These are phyloP conservation scores for Haliclona indistincta DNA, from an alignment of 37 sponge, comb jelly and placozoan species.

Conservation along the genomic window DNA sequence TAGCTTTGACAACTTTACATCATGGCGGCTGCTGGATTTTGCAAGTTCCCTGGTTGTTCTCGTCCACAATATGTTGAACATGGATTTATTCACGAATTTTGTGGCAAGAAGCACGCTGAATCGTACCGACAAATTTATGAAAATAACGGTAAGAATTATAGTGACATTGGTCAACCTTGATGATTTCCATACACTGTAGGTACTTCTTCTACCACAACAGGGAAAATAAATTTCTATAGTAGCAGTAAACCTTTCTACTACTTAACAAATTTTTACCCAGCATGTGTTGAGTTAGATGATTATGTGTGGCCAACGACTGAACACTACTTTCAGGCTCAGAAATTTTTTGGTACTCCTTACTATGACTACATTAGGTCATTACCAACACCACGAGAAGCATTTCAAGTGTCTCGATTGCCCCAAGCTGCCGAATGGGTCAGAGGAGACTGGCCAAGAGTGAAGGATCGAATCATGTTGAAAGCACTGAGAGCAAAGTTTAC, in stretches of 20 bases:
- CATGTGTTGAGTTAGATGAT: conserved; percentile 34
- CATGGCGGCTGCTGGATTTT: too few relatives aligned
- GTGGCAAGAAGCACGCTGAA: conserved; percentile 15
- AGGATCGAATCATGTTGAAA: conserved; percentile 61
- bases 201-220: background rate
- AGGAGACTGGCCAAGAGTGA: conserved; percentile 72
- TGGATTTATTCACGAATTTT: too few relatives aligned
- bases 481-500: conserved; percentile 61
- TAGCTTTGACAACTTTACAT: too few relatives aligned
- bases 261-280: conserved; percentile 76
- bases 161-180: background rate
- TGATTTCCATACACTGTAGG: too few relatives aligned
- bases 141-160: background rate
- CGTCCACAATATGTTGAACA: conserved; percentile 3
- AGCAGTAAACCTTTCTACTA: conserved; percentile 62
- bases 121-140: background rate
- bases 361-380: conserved; percentile 25
- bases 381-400: conserved; percentile 55
- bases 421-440: conserved; percentile 32
- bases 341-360: conserved; percentile 80
- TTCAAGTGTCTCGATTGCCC: conserved; percentile 47
- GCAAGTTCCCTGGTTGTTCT: conserved; percentile 18
- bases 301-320: conserved; percentile 69
- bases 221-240: conserved; percentile 53
- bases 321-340: conserved; percentile 89